Evolutionary conservation across 2,113 vertebrate species (phyloP), one percentile per base, ranked within the genome.

Genomic region (Trichechus manatus): DNA sequence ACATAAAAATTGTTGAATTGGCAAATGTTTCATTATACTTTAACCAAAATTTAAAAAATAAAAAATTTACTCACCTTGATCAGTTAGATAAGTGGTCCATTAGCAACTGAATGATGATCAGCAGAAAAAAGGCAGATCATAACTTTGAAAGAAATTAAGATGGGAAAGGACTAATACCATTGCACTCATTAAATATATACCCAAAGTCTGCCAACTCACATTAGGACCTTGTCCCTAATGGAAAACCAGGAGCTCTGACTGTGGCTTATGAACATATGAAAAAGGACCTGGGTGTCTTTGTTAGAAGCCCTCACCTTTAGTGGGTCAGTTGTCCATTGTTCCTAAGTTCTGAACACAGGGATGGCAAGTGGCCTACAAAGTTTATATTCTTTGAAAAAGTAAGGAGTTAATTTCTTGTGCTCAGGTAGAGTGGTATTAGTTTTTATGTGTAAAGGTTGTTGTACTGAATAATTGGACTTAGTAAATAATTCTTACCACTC

Each of bases 1-100:
- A 14, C 13, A 14, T 56, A 56, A 56, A 56, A 56, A 56, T 56
- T 56, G 53, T 56, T 56, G 53, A 56, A 56, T 56, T 56, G 53
- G 53, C 53, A 14, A 11, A 56, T 56, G 15, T 56, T 56, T 56
- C 53, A 14, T 56, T 56, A 56, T 17, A 56, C 53, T 56, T 56
- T 8, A 56, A 3, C 53, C 53, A 56, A 3, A 17, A 56, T 8
- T 56, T 9, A 56, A 56, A 56, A 56, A 56, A 56, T 56, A 14
- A 56, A 8, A 56, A 56, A 50, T 56, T 56, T 56, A 56, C 13
- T 47, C 47, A 47, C 47, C 47, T 56, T 56, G 33, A 8, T 75
- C 59, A 42, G 33, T 89, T 94, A 68, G n/a, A 27, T 85, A 80
- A 93, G 61, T 75, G 33, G 36, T 72, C 88, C 22, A 59, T 88